Conservation (phyloP, 2,888 invertebrate species). For the Smittia sp. region DNA sequence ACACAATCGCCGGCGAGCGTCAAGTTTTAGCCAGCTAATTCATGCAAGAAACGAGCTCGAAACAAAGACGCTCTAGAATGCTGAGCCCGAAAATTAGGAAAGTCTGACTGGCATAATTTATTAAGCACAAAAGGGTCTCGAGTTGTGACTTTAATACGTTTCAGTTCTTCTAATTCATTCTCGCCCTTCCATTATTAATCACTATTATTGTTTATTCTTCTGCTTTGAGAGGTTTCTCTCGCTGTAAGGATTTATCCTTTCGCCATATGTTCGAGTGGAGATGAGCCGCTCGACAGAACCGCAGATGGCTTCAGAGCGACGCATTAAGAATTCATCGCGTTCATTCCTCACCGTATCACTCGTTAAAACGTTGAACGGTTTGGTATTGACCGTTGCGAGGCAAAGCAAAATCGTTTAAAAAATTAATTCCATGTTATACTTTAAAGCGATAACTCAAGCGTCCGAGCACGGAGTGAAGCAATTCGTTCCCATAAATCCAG, state of each 20-base stretch:
- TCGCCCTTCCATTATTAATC: conserved; percentile 39
- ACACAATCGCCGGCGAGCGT: not conserved
- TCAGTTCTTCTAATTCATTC: conserved; percentile 7
- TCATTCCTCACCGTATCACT: conserved; percentile 15
- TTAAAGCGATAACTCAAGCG: conserved; percentile 39
- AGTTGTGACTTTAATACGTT: not conserved
- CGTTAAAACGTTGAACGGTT: not conserved
- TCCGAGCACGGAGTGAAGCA: conserved; percentile 36
- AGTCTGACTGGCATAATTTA: conserved; percentile 8
- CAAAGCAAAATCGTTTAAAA: not conserved
- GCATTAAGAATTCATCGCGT: conserved; percentile 38
- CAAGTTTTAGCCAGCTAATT: not conserved
- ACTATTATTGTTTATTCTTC: conserved; percentile 31
- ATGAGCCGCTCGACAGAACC: conserved; percentile 18
- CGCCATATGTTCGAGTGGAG: conserved; percentile 11
- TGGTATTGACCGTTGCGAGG: conserved; percentile 11
- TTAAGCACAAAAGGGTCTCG: not conserved
- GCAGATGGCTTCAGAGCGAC: conserved; percentile 33
- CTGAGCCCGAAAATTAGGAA: not conserved
- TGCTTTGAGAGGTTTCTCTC: conserved; percentile 2
- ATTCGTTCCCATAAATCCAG: conserved; percentile 33
- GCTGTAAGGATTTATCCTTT: not conserved
- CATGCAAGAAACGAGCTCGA: not conserved
- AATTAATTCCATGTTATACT: conserved; percentile 26
- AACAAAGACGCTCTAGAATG: not conserved